Percentiles rank a stretch among this genome's conserved stretches.
phyloP scores from a whole-genome alignment of 2,888 invertebrate species.

The Timandra comae region DNA sequence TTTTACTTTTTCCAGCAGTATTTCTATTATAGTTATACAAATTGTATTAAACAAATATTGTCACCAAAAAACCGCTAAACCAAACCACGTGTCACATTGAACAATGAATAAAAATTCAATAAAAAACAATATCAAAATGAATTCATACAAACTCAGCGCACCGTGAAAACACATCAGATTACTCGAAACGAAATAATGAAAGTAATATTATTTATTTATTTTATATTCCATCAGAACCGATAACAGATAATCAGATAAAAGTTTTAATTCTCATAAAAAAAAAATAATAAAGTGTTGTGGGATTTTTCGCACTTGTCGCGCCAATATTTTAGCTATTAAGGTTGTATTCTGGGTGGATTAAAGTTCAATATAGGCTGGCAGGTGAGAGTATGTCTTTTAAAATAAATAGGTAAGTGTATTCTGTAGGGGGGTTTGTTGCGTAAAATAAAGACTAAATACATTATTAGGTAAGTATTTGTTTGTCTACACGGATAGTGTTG shows the following conservation, averaged over 20 bases:
- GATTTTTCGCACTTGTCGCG: conserved; percentile 53
- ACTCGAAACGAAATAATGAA: conserved; percentile 38
- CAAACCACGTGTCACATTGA: conserved; percentile 13
- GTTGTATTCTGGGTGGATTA: not conserved
- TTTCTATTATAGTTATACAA: too few relatives aligned
- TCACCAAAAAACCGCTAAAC: too few relatives aligned
- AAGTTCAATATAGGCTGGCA: too few relatives aligned
- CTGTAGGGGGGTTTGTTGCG: too few relatives aligned
- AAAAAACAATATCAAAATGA: conserved; percentile 28
- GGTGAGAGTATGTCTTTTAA: too few relatives aligned
- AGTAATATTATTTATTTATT: conserved; percentile 43
- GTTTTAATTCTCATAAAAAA: conserved; percentile 55
- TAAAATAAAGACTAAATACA: too few relatives aligned
- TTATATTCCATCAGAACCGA: conserved; percentile 33
- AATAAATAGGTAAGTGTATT: too few relatives aligned
- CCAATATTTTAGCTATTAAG: too few relatives aligned
- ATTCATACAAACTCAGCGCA: conserved; percentile 38
- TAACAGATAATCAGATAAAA: conserved; percentile 72
- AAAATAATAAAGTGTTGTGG: conserved; percentile 44
- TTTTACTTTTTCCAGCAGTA: too few relatives aligned
- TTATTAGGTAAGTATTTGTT: too few relatives aligned
- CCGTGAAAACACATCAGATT: conserved; percentile 67
- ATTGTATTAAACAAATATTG: too few relatives aligned
- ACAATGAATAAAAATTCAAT: conserved; percentile 13
- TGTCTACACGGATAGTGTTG: too few relatives aligned